A percentile compares a stretch with the other conserved stretches of the same genome.
Conservation (phyloP, 2,797 vertebrate genomes). For the Phalanger gymnotis region DNA sequence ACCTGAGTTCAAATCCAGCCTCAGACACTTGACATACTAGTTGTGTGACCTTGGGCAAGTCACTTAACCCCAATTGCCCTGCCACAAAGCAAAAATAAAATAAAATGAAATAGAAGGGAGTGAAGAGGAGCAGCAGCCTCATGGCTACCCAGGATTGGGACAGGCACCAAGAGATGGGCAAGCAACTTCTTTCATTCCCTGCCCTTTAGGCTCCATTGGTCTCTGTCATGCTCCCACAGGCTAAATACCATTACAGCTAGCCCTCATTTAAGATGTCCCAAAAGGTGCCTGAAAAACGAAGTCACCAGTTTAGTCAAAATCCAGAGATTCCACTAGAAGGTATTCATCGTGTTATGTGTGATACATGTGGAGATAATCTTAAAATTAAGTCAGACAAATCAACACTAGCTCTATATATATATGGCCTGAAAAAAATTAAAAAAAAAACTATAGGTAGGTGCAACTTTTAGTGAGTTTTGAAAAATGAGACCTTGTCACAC, state of each 20-base stretch:
- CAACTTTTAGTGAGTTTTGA: constrained; percentile 37
- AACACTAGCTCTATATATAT: not conserved
- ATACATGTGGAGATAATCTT: not conserved
- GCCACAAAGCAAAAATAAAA: too few species aligned
- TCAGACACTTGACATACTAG: too few species aligned
- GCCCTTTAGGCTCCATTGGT: not conserved
- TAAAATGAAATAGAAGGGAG: too few species aligned
- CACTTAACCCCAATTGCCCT: too few species aligned
- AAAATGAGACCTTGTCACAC: not conserved
- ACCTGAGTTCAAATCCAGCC: too few species aligned
- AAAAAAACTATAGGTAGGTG: constrained; percentile 16
- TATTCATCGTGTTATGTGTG: not conserved
- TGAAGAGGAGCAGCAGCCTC: not conserved
- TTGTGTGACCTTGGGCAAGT: too few species aligned
- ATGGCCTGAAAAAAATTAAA: not conserved
- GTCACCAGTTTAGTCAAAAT: not conserved
- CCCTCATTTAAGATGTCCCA: not conserved
- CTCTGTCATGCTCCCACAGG: not conserved
- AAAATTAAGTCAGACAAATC: not conserved
- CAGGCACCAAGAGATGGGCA: not conserved
- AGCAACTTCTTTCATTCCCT: not conserved
- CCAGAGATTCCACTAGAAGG: not conserved
- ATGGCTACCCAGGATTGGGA: not conserved
- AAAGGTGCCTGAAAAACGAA: not conserved
- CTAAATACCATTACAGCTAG: not conserved